A percentile compares a stretch with the other conserved stretches of the same genome.
These are phyloP conservation scores for Matsumurasca onukii DNA, from an alignment of 1,140 invertebrate genomes.

Conservation along the genomic window DNA sequence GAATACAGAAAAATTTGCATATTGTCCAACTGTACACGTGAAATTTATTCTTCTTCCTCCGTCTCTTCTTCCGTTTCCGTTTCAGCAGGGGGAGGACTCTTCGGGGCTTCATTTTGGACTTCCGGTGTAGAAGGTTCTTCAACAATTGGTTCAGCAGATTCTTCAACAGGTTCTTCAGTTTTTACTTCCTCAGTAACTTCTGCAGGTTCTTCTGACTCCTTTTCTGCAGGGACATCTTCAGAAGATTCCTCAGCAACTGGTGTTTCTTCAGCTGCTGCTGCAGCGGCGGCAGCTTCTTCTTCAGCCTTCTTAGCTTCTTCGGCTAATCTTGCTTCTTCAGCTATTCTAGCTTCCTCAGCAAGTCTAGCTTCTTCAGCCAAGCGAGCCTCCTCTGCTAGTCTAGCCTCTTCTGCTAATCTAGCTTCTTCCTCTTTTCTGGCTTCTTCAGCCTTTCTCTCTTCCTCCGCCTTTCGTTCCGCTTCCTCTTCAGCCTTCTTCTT, in stretches of 20 bases:
- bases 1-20: no score
- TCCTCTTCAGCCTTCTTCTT: slow-evolving; percentile 27
- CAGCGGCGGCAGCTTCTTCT: slow-evolving; percentile 11
- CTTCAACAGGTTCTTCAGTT: slow-evolving; percentile 27
- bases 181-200: slow-evolving; percentile 25
- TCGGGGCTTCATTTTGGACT: slow-evolving; percentile 8
- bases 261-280: slow-evolving; percentile 12
- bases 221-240: slow-evolving; percentile 29
- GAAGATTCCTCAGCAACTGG: slow-evolving; percentile 22
- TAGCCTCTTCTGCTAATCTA: slow-evolving; percentile 20
- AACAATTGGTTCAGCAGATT: slow-evolving; percentile 29
- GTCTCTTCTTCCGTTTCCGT: not conserved
- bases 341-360: slow-evolving; percentile 26
- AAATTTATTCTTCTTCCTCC: no score
- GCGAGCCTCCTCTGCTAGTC: slow-evolving; percentile 4
- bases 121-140: slow-evolving; percentile 30
- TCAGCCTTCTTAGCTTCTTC: slow-evolving; percentile 30
- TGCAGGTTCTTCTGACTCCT: slow-evolving; percentile 27
- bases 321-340: slow-evolving; percentile 27
- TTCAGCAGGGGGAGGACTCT: not conserved
- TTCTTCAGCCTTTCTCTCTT: slow-evolving; percentile 17
- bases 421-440: slow-evolving; percentile 24
- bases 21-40: no score
- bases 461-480: slow-evolving; percentile 1
- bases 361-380: slow-evolving; percentile 3